Conservation (phyloP, 2,888 invertebrate genomes). For the Cryptosula pallasiana region DNA sequence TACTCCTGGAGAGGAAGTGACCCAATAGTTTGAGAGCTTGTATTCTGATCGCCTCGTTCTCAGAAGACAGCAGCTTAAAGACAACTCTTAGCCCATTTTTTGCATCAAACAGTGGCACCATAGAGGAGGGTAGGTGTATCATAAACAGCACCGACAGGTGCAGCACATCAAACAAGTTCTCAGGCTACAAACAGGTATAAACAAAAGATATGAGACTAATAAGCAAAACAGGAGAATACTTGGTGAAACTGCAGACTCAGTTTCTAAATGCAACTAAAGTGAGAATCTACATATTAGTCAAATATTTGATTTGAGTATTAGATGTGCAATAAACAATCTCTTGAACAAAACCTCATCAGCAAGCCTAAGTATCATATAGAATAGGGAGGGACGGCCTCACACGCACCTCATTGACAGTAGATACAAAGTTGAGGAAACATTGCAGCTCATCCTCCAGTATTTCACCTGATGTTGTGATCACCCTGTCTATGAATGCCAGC, state of each 20-base stretch:
- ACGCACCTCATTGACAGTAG: slow-evolving; percentile 88
- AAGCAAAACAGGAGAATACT: no score
- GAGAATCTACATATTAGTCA: background rate
- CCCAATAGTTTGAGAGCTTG: slow-evolving; percentile 94
- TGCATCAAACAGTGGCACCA: slow-evolving; percentile 97
- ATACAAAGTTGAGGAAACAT: slow-evolving; percentile 93
- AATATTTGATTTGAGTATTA: no score
- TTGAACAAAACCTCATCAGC: no score
- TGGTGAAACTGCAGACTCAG: no score
- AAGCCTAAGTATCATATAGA: no score
- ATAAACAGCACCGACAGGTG: slow-evolving; percentile 94
- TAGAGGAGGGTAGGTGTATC: slow-evolving; percentile 96
- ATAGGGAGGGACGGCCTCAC: no score
- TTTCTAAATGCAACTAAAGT: no score
- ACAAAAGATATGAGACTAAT: no score
- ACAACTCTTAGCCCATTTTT: slow-evolving; percentile 94
- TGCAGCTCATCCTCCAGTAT: slow-evolving; percentile 98
- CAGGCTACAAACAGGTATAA: slow-evolving; percentile 70
- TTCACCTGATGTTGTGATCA: slow-evolving; percentile 82
- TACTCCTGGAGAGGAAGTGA: slow-evolving; percentile 94
- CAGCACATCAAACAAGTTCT: slow-evolving; percentile 94
- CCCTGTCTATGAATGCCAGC: slow-evolving; percentile 86
- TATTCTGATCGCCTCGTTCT: slow-evolving; percentile 89
- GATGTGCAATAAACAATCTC: no score
- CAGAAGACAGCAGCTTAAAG: slow-evolving; percentile 91